Evolutionary conservation across 2,888 invertebrate species (phyloP), one percentile per base, ranked within the genome.

Genomic region (Rotaria macrura): DNA sequence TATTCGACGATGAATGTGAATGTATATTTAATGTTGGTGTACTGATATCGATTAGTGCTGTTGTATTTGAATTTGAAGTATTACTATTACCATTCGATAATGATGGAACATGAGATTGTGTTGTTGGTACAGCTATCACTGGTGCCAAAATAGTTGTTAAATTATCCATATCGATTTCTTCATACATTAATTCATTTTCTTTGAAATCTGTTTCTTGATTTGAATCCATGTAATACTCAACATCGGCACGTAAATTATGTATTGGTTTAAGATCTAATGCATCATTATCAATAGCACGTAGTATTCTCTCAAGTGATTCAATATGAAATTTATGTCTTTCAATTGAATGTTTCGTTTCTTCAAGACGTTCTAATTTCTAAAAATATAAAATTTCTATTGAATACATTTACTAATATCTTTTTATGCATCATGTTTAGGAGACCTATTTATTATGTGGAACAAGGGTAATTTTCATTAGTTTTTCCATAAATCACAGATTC

Each of bases 271-370:
- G 95, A 86, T 86, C 74, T 87, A 97, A 95, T 87, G 96, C 95
- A 94, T 97, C 95, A 92, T 98, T 98, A 92, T 97, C 97, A 88
- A 98, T 93, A 95, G 97, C 95, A 90, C 98, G 92, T 90, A 98
- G 93, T 88, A 97, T 92, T 83, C 96, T 96, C 93, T 99, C 99
- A 90, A 99, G 92, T 92, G 97, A 96, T 90, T 95, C 94, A 92
- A 98, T 95, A 92, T 99, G 98, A 92, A 94, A 96, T 92, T 96
- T 94, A 92, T 99, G 97, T 92, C 95, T 84, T 86, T 86, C 79
- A 79, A 79, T 40, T n/a, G 43, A 43, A 40, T n/a, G 20, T 79
- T 79, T 79, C 0, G 43, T 43, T 10, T 79, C 79, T 79, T 79
- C 79, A 3, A 79, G 43, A 79, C 79, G 79, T 43, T 79, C 79